Percentiles rank a stretch among this genome's conserved stretches.
phyloP scores from a whole-genome alignment of 2,113 vertebrate species.

The Deroptyus accipitrinus region DNA sequence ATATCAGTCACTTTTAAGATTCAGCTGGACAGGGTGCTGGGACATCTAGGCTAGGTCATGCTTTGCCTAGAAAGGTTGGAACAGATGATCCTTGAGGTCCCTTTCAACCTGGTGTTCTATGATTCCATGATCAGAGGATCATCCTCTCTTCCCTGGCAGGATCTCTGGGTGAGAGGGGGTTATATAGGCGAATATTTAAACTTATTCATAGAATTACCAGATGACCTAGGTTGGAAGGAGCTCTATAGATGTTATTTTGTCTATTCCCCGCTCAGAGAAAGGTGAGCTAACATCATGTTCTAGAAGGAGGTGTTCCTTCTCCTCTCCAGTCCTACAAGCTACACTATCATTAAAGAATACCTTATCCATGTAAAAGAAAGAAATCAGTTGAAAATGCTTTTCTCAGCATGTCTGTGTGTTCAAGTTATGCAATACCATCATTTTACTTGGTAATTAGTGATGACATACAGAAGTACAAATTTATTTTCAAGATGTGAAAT shows the following conservation, averaged over 20 bases:
- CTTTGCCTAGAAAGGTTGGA: neutral
- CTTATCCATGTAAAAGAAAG: neutral
- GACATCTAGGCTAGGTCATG: neutral
- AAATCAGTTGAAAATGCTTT: neutral
- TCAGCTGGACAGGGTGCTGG: neutral
- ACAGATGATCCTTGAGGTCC: neutral
- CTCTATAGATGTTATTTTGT: neutral
- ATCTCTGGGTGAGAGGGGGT: neutral
- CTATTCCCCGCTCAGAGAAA: neutral
- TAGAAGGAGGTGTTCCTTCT: neutral
- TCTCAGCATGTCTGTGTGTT: neutral
- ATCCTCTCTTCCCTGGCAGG: neutral
- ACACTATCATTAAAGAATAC: neutral
- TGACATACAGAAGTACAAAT: neutral
- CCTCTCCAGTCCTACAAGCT: neutral
- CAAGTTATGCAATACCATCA: neutral
- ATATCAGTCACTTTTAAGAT: neutral
- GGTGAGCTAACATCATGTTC: neutral
- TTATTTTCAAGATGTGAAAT: neutral
- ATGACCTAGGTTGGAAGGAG: neutral
- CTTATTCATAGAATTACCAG: neutral
- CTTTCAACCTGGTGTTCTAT: neutral
- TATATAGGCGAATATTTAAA: neutral
- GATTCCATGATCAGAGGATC: neutral
- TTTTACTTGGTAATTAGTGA: neutral